These are phyloP conservation scores for Microtus richardsoni DNA, from an alignment of 2,113 vertebrate species.

Conservation along the genomic window DNA sequence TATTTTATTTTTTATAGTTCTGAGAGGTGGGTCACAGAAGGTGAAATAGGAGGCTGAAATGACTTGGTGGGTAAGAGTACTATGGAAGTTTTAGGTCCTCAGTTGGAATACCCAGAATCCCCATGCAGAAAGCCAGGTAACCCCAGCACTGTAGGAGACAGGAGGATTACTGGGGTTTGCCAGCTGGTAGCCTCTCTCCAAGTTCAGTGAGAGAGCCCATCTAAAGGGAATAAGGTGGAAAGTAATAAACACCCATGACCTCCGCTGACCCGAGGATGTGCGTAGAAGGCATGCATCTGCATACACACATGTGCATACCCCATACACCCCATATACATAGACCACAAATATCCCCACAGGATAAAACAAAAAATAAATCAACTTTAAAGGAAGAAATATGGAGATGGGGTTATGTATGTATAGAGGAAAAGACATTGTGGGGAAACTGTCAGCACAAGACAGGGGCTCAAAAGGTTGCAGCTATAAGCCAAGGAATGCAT, in stretches of 20 bases:
- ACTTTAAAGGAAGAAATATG: background rate
- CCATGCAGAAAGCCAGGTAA: background rate
- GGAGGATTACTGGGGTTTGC: background rate
- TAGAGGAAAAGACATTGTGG: background rate
- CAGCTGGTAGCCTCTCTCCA: background rate
- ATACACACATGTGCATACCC: background rate
- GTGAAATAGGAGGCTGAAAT: background rate
- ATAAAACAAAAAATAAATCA: background rate
- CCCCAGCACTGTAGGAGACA: background rate
- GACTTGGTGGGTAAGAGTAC: background rate
- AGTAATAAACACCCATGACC: background rate
- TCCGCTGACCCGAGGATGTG: background rate
- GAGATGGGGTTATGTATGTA: background rate
- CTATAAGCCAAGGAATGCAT: no score
- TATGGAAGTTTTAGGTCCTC: background rate
- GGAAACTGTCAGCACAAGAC: rapidly evolving
- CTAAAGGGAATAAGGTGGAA: background rate
- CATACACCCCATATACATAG: background rate
- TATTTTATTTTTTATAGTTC: background rate
- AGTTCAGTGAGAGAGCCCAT: background rate
- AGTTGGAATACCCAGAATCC: background rate
- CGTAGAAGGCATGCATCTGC: background rate
- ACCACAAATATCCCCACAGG: background rate
- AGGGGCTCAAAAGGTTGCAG: background rate
- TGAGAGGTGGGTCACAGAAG: background rate